Evolutionary conservation across 2,113 vertebrate species (phyloP).

Genomic region (Myrmophylax atrothorax): DNA sequence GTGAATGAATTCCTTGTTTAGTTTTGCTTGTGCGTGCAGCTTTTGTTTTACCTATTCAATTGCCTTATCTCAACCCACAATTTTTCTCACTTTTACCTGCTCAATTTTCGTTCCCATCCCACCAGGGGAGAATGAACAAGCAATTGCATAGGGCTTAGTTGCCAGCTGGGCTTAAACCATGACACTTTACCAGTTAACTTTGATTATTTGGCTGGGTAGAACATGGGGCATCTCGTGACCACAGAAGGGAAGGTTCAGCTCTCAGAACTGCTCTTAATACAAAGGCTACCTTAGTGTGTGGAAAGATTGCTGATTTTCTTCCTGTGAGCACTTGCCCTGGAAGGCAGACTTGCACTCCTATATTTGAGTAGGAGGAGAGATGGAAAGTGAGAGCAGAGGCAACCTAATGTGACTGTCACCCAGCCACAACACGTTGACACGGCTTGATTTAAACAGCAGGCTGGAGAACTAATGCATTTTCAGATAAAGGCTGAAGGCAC

Average conservation of each 20-base stretch:
- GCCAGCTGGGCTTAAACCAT: neutral
- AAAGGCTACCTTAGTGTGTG: neutral
- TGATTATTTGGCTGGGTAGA: neutral
- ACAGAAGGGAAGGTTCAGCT: neutral
- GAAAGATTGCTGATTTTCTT: neutral
- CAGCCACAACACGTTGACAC: neutral
- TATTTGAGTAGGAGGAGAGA: neutral
- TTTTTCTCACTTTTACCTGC: neutral
- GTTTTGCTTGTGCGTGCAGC: neutral
- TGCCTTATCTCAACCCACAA: neutral
- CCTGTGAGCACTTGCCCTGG: neutral
- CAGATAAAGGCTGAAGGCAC: constrained; percentile 42
- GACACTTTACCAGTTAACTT: neutral
- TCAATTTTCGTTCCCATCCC: neutral
- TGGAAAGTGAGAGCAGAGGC: neutral
- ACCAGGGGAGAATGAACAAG: neutral
- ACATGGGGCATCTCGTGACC: neutral
- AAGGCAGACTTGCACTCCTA: neutral
- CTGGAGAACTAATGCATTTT: constrained; percentile 25
- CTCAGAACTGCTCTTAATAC: neutral
- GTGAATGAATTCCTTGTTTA: neutral
- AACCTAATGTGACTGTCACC: neutral
- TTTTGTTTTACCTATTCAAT: neutral
- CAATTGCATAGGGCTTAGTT: neutral
- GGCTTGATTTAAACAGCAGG: neutral